Percentiles rank a stretch among this genome's conserved stretches.
These are phyloP conservation scores for Holothuria scabra DNA, from an alignment of 53 echinoderm and acorn worm species.

Conservation along the genomic window DNA sequence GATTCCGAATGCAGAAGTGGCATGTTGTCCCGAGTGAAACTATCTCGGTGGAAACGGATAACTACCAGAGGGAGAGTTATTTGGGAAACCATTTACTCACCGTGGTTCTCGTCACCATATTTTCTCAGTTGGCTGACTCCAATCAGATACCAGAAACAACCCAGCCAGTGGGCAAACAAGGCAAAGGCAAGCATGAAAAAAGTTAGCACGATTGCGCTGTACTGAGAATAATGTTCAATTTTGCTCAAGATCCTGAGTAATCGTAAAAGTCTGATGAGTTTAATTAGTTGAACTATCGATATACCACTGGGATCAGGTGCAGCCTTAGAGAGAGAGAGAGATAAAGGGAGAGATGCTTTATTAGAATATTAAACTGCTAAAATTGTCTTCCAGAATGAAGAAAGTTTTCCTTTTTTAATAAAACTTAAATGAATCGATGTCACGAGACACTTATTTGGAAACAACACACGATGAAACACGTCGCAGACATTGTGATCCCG, in stretches of 20 bases:
- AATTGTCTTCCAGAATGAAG: no score
- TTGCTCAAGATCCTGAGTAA: constrained; percentile 85
- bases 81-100: neutral
- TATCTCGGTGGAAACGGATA: no score
- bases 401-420: neutral
- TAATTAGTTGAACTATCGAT: constrained; percentile 79
- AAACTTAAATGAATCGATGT: no score
- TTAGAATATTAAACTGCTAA: no score
- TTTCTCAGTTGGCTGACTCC: constrained; percentile 57
- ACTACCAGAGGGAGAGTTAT: no score
- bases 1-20: no score
- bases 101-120: constrained; percentile 2
- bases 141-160: constrained; percentile 91
- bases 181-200: constrained; percentile 96
- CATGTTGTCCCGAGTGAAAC: no score
- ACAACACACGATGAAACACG: no score
- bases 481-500: no score
- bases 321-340: no score
- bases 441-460: no score
- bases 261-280: constrained; percentile 77
- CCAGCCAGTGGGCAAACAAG: constrained; percentile 94
- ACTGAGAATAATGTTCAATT: constrained; percentile 98
- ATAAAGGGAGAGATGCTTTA: no score
- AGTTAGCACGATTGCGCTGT: constrained; percentile 92
- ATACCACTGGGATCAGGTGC: neutral